Evolutionary conservation across 1,140 invertebrate genomes (phyloP).

Genomic region (Matsumurasca onukii): DNA sequence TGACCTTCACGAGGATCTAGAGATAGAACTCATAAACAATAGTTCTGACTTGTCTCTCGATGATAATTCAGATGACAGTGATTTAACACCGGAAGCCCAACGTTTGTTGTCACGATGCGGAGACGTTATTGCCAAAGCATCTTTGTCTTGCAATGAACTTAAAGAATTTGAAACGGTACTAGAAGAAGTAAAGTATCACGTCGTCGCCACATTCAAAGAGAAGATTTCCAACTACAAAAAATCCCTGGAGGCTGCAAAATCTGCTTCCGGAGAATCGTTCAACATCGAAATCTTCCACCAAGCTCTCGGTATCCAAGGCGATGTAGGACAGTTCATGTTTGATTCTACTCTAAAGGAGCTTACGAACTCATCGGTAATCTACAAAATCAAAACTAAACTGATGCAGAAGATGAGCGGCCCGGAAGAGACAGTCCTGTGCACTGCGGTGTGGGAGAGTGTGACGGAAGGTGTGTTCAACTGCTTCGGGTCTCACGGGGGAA

Average conservation of each 20-base stretch:
- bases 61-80: not conserved
- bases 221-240: not conserved
- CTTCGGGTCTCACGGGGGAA: not conserved
- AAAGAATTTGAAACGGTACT: not conserved
- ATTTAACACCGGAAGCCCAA: not conserved
- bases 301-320: not conserved
- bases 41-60: not conserved
- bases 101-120: not conserved
- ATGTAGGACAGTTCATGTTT: not conserved
- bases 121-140: not conserved
- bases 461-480: not conserved
- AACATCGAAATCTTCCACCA: not conserved
- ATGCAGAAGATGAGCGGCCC: not conserved
- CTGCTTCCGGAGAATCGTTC: not conserved
- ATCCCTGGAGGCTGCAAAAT: slow-evolving; percentile 16
- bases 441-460: not conserved
- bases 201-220: not conserved
- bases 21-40: not conserved
- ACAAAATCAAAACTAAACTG: not conserved
- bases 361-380: not conserved
- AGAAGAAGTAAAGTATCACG: not conserved
- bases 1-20: not conserved
- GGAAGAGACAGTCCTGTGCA: not conserved
- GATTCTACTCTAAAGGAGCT: not conserved
- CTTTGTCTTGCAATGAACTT: not conserved